Evolutionary conservation across 35 echinoderm and acorn worm genomes (phyloP).

Genomic region (Heliocidaris erythrogramma): DNA sequence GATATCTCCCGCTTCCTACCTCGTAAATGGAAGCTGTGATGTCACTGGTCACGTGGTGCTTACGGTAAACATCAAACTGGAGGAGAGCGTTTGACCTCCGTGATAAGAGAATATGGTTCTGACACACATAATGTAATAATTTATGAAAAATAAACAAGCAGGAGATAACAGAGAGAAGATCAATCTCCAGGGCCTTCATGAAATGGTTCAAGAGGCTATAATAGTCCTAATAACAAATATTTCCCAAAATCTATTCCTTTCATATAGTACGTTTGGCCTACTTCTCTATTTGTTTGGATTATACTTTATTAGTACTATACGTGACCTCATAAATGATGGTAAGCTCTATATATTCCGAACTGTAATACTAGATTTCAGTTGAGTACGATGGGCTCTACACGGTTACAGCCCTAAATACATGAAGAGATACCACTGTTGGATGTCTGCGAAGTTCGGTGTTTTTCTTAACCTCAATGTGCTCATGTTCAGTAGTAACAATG

Average conservation of each 20-base stretch:
- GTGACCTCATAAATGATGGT: neutral
- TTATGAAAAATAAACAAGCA: conserved; percentile 34
- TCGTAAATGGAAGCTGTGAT: neutral
- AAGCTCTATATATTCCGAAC: neutral
- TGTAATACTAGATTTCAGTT: too few species aligned
- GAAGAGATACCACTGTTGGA: too few species aligned
- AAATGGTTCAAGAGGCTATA: neutral
- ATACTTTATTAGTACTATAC: neutral
- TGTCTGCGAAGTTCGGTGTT: too few species aligned
- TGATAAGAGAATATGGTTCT: conserved; percentile 1
- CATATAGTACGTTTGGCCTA: neutral
- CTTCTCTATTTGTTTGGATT: neutral
- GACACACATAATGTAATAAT: neutral
- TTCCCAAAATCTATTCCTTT: neutral
- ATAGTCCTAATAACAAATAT: neutral
- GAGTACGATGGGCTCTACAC: too few species aligned
- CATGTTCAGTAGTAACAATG: too few species aligned
- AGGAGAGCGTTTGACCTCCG: neutral
- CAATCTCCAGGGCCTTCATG: neutral
- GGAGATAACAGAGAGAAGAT: neutral
- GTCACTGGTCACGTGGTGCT: neutral
- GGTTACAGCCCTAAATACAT: too few species aligned
- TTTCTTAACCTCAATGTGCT: too few species aligned
- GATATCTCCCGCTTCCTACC: neutral
- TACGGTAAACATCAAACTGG: neutral